Percentiles rank a stretch among this genome's conserved stretches.
phyloP scores from a whole-genome alignment of 2,113 vertebrate species.

The Myanophis thanlyinensis region DNA sequence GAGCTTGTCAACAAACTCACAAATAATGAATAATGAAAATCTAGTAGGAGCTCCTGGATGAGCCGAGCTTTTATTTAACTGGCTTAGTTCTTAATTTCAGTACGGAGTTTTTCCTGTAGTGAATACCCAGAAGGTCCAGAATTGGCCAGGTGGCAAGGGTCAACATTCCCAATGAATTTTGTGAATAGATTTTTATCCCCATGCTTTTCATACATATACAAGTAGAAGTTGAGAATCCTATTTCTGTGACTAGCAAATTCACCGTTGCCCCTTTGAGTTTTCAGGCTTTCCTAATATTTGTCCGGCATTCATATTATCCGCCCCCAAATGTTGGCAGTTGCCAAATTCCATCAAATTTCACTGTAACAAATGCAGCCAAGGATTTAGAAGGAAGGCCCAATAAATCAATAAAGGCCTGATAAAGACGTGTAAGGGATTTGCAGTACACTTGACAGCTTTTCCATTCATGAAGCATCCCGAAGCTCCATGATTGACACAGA shows the following conservation, averaged over 20 bases:
- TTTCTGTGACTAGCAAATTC: neutral
- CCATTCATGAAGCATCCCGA: slow-evolving; percentile 2
- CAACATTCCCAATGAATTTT: neutral
- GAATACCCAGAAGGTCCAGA: neutral
- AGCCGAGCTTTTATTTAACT: neutral
- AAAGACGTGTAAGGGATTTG: slow-evolving; percentile 24
- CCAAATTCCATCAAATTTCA: neutral
- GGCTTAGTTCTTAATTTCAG: neutral
- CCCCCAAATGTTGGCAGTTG: neutral
- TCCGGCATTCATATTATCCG: neutral
- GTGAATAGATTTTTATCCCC: neutral
- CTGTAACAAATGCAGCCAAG: neutral
- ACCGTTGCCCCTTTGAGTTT: neutral
- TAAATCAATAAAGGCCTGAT: slow-evolving; percentile 10
- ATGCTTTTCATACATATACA: neutral
- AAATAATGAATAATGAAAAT: neutral
- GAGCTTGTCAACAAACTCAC: neutral
- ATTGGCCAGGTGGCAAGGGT: neutral
- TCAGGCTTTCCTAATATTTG: neutral
- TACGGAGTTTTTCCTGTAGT: neutral
- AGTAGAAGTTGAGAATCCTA: neutral
- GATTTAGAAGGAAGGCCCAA: slow-evolving; percentile 8
- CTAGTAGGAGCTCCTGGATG: neutral
- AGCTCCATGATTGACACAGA: neutral
- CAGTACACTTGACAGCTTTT: slow-evolving; percentile 30